Conservation (phyloP, 1,140 invertebrate species). For the Liolophura sinensis region DNA sequence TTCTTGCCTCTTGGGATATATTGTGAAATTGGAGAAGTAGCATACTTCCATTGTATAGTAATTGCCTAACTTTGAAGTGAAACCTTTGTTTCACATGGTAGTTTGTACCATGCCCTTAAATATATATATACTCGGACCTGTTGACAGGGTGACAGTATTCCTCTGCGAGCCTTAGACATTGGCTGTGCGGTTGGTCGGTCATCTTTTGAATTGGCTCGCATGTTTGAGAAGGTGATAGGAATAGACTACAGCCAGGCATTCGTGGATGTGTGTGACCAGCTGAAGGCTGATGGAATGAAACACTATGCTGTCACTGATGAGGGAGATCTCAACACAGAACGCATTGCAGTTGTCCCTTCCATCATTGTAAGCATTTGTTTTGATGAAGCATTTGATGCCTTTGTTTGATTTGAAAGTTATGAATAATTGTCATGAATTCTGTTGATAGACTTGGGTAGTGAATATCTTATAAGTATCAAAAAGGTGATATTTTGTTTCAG, state of each 20-base stretch:
- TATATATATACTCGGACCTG: background rate
- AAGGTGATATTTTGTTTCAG: too few relatives aligned
- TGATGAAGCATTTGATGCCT: too few relatives aligned
- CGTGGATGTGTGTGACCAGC: constrained; percentile 50
- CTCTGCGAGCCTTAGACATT: constrained; percentile 51
- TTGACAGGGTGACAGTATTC: constrained; percentile 15
- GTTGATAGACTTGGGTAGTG: too few relatives aligned
- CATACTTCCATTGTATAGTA: too few relatives aligned
- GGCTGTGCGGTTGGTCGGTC: constrained; percentile 58
- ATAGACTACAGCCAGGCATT: constrained; percentile 57
- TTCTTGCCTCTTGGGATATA: too few relatives aligned
- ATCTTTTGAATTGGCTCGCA: constrained; percentile 51
- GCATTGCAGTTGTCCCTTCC: constrained; percentile 29
- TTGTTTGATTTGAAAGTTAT: too few relatives aligned
- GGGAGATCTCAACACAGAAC: constrained; percentile 37
- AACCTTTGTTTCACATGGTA: background rate
- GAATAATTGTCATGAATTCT: too few relatives aligned
- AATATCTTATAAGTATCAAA: too few relatives aligned
- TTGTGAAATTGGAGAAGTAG: too few relatives aligned
- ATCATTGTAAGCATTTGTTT: constrained; percentile 35
- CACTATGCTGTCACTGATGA: constrained; percentile 42
- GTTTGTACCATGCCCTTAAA: constrained; percentile 4
- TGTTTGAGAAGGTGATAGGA: constrained; percentile 52
- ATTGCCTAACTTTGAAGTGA: too few relatives aligned
- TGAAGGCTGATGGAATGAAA: constrained; percentile 38